Percentiles rank a stretch among this genome's conserved stretches.
phyloP scores from a whole-genome alignment of 2,113 vertebrate genomes.

The Tragelaphus strepsiceros region DNA sequence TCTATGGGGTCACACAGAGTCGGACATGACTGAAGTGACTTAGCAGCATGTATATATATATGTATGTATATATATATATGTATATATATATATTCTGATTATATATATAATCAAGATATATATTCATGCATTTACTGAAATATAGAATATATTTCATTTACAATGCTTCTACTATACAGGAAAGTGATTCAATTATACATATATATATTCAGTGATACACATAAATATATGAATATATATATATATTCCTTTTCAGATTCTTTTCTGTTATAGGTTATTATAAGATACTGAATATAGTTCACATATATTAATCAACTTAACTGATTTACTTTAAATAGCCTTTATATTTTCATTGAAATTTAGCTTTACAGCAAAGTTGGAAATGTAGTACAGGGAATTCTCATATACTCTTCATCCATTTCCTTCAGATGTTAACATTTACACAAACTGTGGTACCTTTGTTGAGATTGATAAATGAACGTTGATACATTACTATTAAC shows the following conservation, averaged over 20 bases:
- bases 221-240: not conserved
- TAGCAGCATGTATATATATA: too few species aligned
- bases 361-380: not conserved
- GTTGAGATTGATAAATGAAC: not conserved
- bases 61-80: too few species aligned
- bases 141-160: not conserved
- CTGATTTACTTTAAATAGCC: not conserved
- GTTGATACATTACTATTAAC: not conserved
- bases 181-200: not conserved
- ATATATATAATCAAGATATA: not conserved
- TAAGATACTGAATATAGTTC: not conserved
- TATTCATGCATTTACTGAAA: not conserved
- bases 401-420: not conserved
- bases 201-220: not conserved
- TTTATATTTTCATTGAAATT: constrained; percentile 4
- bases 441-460: not conserved
- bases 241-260: not conserved
- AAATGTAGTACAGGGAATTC: not conserved
- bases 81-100: not conserved
- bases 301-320: not conserved
- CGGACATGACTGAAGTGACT: too few species aligned
- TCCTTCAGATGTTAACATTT: not conserved
- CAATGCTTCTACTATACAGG: not conserved
- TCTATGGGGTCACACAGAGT: too few species aligned
- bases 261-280: not conserved